phyloP scores from a whole-genome alignment of 2,888 invertebrate species.

The Megalurothrips usitatus region DNA sequence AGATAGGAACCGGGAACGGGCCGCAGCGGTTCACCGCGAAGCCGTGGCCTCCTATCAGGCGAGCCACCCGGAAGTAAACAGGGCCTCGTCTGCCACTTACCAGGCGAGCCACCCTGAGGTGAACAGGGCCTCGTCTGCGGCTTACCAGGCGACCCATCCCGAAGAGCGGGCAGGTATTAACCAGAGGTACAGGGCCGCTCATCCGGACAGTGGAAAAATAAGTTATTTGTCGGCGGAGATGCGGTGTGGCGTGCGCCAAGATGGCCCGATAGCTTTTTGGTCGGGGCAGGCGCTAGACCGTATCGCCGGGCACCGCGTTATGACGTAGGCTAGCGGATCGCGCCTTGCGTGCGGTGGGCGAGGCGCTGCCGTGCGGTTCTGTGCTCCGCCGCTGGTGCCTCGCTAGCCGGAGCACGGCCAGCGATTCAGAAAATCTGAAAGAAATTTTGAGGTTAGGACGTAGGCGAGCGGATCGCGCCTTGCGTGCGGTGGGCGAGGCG shows the following conservation, averaged over 20 bases:
- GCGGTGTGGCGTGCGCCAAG: background rate
- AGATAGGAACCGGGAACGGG: constrained; percentile 10
- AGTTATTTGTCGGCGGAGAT: background rate
- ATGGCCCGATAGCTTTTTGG: background rate
- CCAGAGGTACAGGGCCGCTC: background rate
- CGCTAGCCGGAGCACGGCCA: no score
- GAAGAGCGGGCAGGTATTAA: background rate
- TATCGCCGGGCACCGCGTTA: background rate
- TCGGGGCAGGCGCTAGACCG: background rate
- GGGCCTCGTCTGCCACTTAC: background rate
- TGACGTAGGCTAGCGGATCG: background rate
- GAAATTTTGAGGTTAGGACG: no score
- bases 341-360: background rate
- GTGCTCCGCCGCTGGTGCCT: background rate
- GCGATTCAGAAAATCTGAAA: background rate
- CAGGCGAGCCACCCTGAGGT: no score
- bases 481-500: no score
- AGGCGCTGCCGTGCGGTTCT: background rate
- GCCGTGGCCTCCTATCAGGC: no score
- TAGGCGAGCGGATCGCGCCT: no score
- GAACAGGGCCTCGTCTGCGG: background rate
- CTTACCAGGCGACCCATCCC: no score
- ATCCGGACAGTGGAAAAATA: background rate
- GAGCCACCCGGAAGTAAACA: background rate
- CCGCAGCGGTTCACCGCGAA: constrained; percentile 31